These are phyloP conservation scores for Pachydiplax longipennis DNA, from an alignment of 2,888 invertebrate genomes.

Conservation along the genomic window DNA sequence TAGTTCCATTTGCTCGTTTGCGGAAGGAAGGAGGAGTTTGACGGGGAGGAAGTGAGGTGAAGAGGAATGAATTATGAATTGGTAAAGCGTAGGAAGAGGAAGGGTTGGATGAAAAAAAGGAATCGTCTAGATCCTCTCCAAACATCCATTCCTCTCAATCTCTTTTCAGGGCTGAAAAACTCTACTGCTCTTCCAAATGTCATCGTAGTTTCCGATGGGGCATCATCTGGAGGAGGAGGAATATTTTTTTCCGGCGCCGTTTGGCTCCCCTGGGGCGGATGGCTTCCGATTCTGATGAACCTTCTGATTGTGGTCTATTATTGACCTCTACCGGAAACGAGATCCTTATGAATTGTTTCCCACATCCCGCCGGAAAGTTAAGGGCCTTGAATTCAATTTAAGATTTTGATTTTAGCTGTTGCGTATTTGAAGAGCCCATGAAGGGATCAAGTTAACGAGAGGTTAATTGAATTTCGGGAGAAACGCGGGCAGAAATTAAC, in stretches of 20 bases:
- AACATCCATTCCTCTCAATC: background rate
- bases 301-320: too few species aligned
- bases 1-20: background rate
- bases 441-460: too few species aligned
- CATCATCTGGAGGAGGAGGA: background rate
- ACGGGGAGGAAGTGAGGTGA: background rate
- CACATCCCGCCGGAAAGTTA: too few species aligned
- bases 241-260: background rate
- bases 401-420: too few species aligned
- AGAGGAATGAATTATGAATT: background rate
- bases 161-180: background rate
- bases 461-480: too few species aligned
- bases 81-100: background rate
- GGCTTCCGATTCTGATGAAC: background rate
- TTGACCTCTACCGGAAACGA: too few species aligned
- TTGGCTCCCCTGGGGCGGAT: background rate
- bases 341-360: too few species aligned
- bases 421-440: too few species aligned
- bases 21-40: background rate
- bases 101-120: background rate
- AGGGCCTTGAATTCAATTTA: too few species aligned
- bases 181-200: background rate
- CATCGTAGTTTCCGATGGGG: background rate
- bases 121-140: background rate
- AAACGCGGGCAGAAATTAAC: too few species aligned